These are phyloP conservation scores for Spea bombifrons DNA, from an alignment of 2,113 vertebrate species.

Conservation along the genomic window DNA sequence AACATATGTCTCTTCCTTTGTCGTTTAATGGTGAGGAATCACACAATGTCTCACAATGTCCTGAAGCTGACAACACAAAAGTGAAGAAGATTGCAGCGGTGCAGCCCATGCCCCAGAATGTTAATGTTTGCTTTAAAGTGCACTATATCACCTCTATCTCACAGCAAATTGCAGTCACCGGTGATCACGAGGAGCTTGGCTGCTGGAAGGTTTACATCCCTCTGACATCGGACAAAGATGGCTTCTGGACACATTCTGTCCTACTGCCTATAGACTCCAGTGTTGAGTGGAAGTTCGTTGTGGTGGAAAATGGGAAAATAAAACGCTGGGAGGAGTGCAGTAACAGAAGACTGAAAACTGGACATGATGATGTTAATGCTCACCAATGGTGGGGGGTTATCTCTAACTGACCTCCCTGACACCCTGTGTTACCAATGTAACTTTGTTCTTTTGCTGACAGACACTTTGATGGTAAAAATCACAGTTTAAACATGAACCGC, in stretches of 20 bases:
- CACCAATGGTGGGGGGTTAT: conserved; percentile 84
- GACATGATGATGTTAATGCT: conserved; percentile 67
- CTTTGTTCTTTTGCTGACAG: neutral
- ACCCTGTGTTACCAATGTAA: neutral
- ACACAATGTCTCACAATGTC: neutral
- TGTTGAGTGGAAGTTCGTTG: conserved; percentile 90
- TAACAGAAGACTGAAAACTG: conserved; percentile 78
- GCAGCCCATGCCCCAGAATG: conserved; percentile 71
- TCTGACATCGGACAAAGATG: conserved; percentile 68
- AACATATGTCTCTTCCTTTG: neutral
- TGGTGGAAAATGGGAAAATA: conserved; percentile 80
- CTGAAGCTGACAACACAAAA: conserved; percentile 54
- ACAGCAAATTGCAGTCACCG: conserved; percentile 78
- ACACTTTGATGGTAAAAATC: too few species aligned
- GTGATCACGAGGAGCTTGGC: conserved; percentile 79
- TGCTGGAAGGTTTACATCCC: conserved; percentile 77
- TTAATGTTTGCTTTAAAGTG: conserved; percentile 75
- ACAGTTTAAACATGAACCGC: too few species aligned
- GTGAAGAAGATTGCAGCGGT: conserved; percentile 59
- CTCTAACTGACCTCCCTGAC: conserved; percentile 3
- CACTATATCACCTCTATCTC: conserved; percentile 76
- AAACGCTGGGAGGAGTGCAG: conserved; percentile 88
- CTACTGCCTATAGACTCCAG: conserved; percentile 70
- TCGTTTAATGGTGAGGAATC: neutral
- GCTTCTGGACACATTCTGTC: conserved; percentile 77